These are phyloP conservation scores for Dione juno DNA, from an alignment of 2,888 invertebrate species.

Conservation along the genomic window DNA sequence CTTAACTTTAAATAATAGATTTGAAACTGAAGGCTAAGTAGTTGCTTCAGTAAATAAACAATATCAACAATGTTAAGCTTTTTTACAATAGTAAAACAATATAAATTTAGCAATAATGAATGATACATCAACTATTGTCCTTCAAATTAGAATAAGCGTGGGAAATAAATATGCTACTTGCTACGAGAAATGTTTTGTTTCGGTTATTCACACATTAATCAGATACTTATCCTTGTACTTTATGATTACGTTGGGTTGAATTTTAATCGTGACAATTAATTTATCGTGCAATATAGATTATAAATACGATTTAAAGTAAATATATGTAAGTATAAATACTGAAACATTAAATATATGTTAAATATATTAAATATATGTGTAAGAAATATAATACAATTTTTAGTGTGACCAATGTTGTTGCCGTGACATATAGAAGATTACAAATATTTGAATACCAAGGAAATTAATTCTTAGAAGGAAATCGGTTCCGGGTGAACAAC, in stretches of 20 bases:
- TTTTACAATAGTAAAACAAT: conserved; percentile 47
- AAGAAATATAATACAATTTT: too few relatives aligned
- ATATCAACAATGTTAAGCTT: conserved; percentile 24
- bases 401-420: neutral
- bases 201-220: conserved; percentile 15
- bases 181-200: conserved; percentile 20
- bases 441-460: neutral
- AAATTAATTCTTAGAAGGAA: neutral
- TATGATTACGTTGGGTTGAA: neutral
- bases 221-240: conserved; percentile 19
- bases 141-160: conserved; percentile 46
- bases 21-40: neutral
- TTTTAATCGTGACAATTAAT: neutral
- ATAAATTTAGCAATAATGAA: conserved; percentile 46
- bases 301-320: neutral
- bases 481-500: neutral
- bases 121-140: conserved; percentile 45
- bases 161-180: conserved; percentile 35
- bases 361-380: too few relatives aligned
- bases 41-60: neutral
- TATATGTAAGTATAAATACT: neutral
- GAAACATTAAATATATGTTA: too few relatives aligned
- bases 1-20: neutral
- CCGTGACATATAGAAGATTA: neutral
- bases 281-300: neutral